phyloP scores from a whole-genome alignment of 2,113 vertebrate genomes.

The Scolopax mira region DNA sequence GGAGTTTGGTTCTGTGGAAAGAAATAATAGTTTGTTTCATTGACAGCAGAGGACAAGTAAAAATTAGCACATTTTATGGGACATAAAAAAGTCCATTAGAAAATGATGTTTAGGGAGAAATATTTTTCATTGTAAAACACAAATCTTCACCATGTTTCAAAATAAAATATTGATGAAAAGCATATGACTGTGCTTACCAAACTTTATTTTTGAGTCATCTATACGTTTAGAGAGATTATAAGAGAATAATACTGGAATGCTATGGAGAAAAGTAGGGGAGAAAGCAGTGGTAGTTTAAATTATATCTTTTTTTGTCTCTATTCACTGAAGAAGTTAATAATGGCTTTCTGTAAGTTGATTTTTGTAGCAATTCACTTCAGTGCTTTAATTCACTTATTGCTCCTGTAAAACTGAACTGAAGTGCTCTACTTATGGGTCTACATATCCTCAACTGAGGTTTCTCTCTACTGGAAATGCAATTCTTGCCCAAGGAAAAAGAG shows the following conservation, averaged over 20 bases:
- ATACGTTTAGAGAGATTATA: neutral
- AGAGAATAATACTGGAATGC: neutral
- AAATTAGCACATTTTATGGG: constrained; percentile 55
- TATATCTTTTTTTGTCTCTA: neutral
- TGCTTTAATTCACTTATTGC: neutral
- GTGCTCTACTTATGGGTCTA: neutral
- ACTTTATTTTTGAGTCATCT: neutral
- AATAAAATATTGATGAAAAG: constrained; percentile 32
- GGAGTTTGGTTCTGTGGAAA: constrained; percentile 29
- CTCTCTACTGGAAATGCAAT: neutral
- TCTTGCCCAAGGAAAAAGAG: neutral
- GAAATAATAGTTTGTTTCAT: constrained; percentile 62
- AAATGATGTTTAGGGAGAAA: constrained; percentile 22
- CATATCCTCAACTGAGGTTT: neutral
- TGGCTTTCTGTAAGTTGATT: neutral
- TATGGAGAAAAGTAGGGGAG: neutral
- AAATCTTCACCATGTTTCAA: neutral
- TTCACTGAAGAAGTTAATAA: neutral
- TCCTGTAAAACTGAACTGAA: neutral
- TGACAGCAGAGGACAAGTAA: constrained; percentile 57
- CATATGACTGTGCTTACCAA: neutral
- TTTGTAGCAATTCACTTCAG: neutral
- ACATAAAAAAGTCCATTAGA: constrained; percentile 49
- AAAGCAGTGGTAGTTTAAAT: neutral
- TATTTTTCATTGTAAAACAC: neutral